Evolutionary conservation across 1,140 invertebrate species (phyloP).

Genomic region (Metaphire vulgaris): DNA sequence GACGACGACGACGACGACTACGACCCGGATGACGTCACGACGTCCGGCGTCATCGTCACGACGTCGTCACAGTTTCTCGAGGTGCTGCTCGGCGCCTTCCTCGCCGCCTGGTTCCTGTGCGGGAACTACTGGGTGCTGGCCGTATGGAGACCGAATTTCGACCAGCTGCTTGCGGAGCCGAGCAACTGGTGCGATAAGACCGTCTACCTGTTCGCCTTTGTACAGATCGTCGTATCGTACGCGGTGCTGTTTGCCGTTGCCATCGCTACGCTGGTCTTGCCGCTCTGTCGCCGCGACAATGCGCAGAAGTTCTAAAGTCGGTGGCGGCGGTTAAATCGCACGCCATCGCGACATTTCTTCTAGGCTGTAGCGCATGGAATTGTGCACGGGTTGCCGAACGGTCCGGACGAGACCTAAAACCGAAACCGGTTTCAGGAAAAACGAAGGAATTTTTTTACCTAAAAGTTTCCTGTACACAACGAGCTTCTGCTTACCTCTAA

Average conservation of each 20-base stretch:
- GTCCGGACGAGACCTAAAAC: no score
- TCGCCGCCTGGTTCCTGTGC: constrained; percentile 51
- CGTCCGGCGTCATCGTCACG: constrained; percentile 37
- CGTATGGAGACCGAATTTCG: constrained; percentile 41
- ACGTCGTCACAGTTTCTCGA: constrained; percentile 48
- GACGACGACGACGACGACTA: constrained; percentile 46
- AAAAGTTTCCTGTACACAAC: no score
- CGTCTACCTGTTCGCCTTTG: constrained; percentile 43
- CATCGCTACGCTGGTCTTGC: constrained; percentile 55
- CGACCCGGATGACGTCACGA: constrained; percentile 42
- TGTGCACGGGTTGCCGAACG: no score
- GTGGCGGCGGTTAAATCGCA: no score
- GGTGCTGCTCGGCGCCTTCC: constrained; percentile 61
- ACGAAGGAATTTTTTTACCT: no score
- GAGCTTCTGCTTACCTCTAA: no score
- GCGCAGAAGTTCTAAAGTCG: no score
- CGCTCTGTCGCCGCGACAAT: background rate
- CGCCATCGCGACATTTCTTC: no score
- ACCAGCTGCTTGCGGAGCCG: constrained; percentile 57
- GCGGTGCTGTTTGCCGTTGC: constrained; percentile 52
- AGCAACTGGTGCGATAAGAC: constrained; percentile 34
- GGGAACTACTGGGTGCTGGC: constrained; percentile 61
- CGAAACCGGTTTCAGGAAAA: no score
- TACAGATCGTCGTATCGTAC: constrained; percentile 66
- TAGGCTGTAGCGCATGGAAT: no score